phyloP scores from a whole-genome alignment of 2,888 invertebrate species.

The Stenichneumon culpator region DNA sequence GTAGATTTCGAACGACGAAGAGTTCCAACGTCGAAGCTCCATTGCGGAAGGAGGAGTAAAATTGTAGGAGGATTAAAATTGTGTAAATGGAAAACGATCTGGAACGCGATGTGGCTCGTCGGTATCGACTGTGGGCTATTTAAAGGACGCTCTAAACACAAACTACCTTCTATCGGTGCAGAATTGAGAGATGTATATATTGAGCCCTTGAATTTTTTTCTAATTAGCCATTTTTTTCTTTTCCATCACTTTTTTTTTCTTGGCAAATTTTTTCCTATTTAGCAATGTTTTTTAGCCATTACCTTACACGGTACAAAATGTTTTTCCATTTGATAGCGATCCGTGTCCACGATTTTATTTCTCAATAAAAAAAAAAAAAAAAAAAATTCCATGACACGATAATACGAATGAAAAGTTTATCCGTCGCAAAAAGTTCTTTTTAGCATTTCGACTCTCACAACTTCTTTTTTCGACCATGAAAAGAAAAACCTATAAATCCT shows the following conservation, averaged over 20 bases:
- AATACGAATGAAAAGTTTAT: not conserved
- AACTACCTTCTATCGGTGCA: not conserved
- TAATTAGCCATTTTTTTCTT: not conserved
- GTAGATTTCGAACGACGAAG: not conserved
- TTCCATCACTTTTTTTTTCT: no score
- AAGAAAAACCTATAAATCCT: not conserved
- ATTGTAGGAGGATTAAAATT: slow-evolving; percentile 38
- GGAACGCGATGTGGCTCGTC: slow-evolving; percentile 58
- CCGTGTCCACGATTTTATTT: not conserved
- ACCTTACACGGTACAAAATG: no score
- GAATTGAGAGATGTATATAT: not conserved
- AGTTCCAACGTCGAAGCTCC: not conserved
- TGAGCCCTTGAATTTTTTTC: not conserved
- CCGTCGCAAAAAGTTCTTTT: not conserved
- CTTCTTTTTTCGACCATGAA: not conserved
- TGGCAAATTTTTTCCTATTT: not conserved
- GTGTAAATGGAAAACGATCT: slow-evolving; percentile 62
- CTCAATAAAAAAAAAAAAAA: no score
- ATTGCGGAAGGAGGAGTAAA: slow-evolving; percentile 25
- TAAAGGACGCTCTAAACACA: not conserved
- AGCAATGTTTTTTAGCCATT: no score
- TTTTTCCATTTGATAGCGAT: no score
- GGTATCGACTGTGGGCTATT: not conserved
- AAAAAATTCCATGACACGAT: not conserved
- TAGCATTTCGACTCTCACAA: not conserved